phyloP scores from a whole-genome alignment of 2,888 invertebrate species.

The Dicyrtomina minuta region DNA sequence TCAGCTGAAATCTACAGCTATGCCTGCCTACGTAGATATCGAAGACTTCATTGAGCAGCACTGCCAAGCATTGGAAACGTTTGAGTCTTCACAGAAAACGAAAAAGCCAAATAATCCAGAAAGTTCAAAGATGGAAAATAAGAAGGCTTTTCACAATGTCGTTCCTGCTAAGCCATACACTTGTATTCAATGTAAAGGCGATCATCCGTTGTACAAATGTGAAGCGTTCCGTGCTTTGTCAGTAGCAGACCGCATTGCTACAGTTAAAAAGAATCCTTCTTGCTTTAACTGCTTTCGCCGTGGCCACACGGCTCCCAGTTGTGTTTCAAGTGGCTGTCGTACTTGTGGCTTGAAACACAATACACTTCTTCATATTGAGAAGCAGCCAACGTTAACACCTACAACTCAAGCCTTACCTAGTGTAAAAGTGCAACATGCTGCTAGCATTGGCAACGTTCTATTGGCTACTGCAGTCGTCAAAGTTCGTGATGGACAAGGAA shows the following conservation, averaged over 20 bases:
- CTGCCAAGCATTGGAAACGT: no score
- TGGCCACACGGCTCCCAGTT: not conserved
- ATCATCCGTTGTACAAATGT: not conserved
- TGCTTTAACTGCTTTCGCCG: not conserved
- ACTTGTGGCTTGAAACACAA: not conserved
- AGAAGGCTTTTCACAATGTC: no score
- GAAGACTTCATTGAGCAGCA: no score
- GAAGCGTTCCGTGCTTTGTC: not conserved
- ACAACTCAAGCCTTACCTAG: not conserved
- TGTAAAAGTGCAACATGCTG: not conserved
- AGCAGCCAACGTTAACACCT: no score
- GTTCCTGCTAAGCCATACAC: no score
- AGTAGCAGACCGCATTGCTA: not conserved
- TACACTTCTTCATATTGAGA: not conserved
- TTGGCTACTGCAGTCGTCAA: constrained; percentile 3
- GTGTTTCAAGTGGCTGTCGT: not conserved
- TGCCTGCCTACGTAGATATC: no score
- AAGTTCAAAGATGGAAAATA: no score
- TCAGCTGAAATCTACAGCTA: no score
- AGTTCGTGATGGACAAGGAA: constrained; percentile 1
- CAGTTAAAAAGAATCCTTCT: not conserved
- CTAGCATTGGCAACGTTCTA: not conserved
- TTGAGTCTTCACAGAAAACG: no score
- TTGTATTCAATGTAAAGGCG: not conserved
- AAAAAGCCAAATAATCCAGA: no score